These are phyloP conservation scores for Ahaetulla prasina DNA, from an alignment of 2,113 vertebrate species.

Conservation along the genomic window DNA sequence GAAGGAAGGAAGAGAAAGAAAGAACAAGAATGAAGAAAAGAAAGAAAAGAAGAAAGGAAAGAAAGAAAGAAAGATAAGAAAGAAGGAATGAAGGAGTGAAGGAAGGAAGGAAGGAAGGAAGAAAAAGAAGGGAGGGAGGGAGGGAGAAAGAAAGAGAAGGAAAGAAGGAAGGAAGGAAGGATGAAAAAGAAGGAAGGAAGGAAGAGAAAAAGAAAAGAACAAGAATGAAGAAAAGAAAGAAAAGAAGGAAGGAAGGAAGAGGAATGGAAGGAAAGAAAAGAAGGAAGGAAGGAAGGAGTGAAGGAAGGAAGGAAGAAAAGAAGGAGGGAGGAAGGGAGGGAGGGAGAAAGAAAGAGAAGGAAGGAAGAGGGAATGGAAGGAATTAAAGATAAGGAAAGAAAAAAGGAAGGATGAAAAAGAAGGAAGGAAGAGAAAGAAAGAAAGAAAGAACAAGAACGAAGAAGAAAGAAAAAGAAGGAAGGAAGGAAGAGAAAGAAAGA, in stretches of 20 bases:
- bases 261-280: rapidly evolving
- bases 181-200: not conserved
- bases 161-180: too few relatives aligned
- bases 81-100: rapidly evolving
- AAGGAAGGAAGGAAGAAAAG: too few relatives aligned
- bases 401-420: not conserved
- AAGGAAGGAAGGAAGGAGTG: not conserved
- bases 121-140: constrained; percentile 5
- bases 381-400: too few relatives aligned
- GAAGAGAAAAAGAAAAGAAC: too few relatives aligned
- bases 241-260: too few relatives aligned
- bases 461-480: not conserved
- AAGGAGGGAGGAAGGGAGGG: too few relatives aligned
- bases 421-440: too few relatives aligned
- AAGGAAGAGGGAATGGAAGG: rapidly evolving
- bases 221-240: too few relatives aligned
- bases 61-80: not conserved
- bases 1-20: not conserved
- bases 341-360: not conserved
- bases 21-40: too few relatives aligned
- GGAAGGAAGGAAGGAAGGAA: not conserved
- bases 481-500: too few relatives aligned
- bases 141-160: too few relatives aligned
- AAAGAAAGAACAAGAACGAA: rapidly evolving
- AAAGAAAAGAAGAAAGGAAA: too few relatives aligned